A percentile compares a stretch with the other conserved stretches of the same genome.
phyloP scores from a whole-genome alignment of 2,797 vertebrate genomes.

The Xenopus petersii region DNA sequence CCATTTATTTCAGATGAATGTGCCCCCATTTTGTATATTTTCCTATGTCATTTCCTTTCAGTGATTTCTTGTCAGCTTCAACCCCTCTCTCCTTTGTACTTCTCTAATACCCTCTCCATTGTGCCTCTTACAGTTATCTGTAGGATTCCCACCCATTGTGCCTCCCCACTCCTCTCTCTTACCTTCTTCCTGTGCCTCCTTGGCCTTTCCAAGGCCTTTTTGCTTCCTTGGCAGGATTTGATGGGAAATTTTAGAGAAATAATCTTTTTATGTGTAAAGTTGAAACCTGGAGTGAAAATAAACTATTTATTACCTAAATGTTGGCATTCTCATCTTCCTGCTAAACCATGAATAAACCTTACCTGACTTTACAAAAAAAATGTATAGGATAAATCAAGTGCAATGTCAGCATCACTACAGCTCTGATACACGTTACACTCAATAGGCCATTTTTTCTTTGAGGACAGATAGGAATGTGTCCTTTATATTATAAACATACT shows the following conservation, averaged over 20 bases:
- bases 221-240: neutral
- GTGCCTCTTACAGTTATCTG: neutral
- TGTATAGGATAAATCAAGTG: too few species aligned
- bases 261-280: conserved; percentile 5
- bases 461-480: too few species aligned
- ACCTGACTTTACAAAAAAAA: too few species aligned
- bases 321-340: neutral
- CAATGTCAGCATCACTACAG: too few species aligned
- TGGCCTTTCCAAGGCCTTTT: neutral
- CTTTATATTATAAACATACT: too few species aligned
- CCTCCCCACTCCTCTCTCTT: neutral
- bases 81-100: neutral
- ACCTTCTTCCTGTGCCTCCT: neutral
- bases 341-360: too few species aligned
- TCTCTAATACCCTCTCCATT: neutral
- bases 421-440: too few species aligned
- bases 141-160: neutral
- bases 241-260: neutral
- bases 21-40: too few species aligned
- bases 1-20: too few species aligned
- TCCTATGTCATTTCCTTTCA: too few species aligned
- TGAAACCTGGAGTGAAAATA: conserved; percentile 14
- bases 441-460: too few species aligned
- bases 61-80: too few species aligned
- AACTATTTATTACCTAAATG: conserved; percentile 21